A percentile compares a stretch with the other conserved stretches of the same genome.
Conservation (phyloP, 2,888 invertebrate genomes). For the Lasioglossum morio region DNA sequence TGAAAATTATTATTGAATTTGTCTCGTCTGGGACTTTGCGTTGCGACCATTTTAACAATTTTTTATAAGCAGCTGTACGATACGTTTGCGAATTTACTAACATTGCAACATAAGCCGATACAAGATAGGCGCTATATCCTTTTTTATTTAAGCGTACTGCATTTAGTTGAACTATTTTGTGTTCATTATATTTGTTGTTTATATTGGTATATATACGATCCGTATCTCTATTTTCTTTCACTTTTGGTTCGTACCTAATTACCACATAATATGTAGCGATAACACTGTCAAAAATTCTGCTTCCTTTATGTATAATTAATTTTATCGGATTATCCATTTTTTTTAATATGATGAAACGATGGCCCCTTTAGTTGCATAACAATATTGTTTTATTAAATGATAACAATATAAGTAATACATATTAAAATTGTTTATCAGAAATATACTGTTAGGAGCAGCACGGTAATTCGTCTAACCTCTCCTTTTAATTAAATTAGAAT, state of each 20-base stretch:
- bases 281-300: conserved; percentile 76
- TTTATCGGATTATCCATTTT: conserved; percentile 73
- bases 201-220: conserved; percentile 8
- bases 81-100: conserved; percentile 73
- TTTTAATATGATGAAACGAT: conserved; percentile 23
- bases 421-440: conserved; percentile 29
- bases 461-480: neutral
- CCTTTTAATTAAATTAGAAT: neutral
- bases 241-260: conserved; percentile 37
- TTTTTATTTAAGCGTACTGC: conserved; percentile 66
- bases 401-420: conserved; percentile 40
- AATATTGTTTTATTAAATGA: conserved; percentile 12
- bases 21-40: conserved; percentile 1
- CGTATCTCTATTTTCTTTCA: conserved; percentile 18
- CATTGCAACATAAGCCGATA: conserved; percentile 73
- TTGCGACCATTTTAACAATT: conserved; percentile 50
- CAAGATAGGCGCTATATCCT: conserved; percentile 76
- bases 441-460: conserved; percentile 4
- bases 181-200: neutral
- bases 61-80: conserved; percentile 68
- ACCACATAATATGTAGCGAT: conserved; percentile 54
- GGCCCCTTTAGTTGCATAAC: neutral
- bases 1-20: conserved; percentile 62
- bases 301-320: conserved; percentile 72
- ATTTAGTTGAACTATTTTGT: conserved; percentile 18